Evolutionary conservation across 2,113 vertebrate species (phyloP), one percentile per base, ranked within the genome.

Genomic region (Ondatra zibethicus): DNA sequence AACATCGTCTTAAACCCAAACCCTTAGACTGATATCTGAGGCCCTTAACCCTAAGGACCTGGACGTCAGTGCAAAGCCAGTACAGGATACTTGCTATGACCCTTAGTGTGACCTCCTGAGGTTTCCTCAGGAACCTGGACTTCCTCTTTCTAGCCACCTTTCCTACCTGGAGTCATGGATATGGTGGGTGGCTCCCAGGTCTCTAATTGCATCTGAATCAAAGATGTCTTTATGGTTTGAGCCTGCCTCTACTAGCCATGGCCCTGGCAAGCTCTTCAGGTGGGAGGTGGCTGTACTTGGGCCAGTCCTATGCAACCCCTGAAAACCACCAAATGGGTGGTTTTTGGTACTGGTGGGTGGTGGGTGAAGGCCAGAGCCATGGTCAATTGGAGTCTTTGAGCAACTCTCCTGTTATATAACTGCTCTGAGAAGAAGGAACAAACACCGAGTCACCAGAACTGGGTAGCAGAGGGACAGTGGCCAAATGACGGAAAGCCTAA

Each of bases 331-430:
- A 29, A 63, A 42, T 0, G 6, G 76, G 73, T 73, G 33, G n/a
- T 78, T 97, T 86, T 94, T 12, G 42, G 82, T 91, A 70, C 39
- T 39, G 29, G 8, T 16, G 89, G 21, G 50, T 2, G 21, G 45
- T 89, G 10, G 94, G 42, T 29, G 73, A 82, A 25, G 68, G 58
- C 94, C 91, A 92, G 82, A 52, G 92, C 76, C 94, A 84, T 23
- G 87, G 97, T 91, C 96, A 97, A 58, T 75, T 50, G 82, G 94
- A 97, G 89, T 82, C 96, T 98, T 98, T 98, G 95, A 97, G 97
- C 96, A 98, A 98, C 96, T 97, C 55, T 96, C 94, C 27, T 2
- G 75, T 98, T 98, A 97, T 93, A 92, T 97, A 98, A 98, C 1
- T 0, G 93, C 94, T 89, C 96, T 96, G 93, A 84, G 91, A 92